Conservation (phyloP, 1,140 invertebrate genomes). For the Drosophila oshimai region DNA sequence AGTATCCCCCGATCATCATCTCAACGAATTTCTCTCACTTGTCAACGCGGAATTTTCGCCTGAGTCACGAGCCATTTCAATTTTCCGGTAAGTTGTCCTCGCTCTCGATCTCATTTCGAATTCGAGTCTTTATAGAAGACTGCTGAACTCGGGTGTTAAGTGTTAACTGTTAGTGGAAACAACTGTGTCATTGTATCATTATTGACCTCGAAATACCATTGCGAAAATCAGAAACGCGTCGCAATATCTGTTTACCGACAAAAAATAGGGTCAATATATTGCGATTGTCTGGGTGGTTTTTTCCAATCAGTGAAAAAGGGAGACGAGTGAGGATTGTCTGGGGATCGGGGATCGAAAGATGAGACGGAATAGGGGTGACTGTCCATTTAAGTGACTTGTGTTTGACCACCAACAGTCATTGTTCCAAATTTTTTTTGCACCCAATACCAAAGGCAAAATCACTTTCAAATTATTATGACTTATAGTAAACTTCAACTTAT, state of each 20-base stretch:
- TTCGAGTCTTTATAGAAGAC: not conserved
- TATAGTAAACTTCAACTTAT: not conserved
- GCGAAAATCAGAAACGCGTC: slow-evolving; percentile 30
- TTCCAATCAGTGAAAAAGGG: not conserved
- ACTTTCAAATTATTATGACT: not conserved
- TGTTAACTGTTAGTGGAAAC: slow-evolving; percentile 20
- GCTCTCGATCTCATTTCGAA: slow-evolving; percentile 19
- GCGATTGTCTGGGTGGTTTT: slow-evolving; percentile 17
- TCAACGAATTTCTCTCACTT: slow-evolving; percentile 30
- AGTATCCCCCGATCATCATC: slow-evolving; percentile 9
- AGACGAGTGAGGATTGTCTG: not conserved
- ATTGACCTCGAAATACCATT: slow-evolving; percentile 31
- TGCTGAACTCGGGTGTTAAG: slow-evolving; percentile 16
- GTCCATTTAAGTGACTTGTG: slow-evolving; percentile 12
- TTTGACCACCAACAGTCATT: not conserved
- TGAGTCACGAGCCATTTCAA: slow-evolving; percentile 62
- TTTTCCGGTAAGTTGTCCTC: slow-evolving; percentile 67
- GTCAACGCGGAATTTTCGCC: slow-evolving; percentile 25
- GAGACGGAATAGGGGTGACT: slow-evolving; percentile 17
- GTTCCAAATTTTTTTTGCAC: not conserved
- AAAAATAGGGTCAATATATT: slow-evolving; percentile 38
- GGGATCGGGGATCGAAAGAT: not conserved
- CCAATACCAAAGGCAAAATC: too few relatives aligned
- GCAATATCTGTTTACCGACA: slow-evolving; percentile 43
- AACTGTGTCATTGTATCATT: slow-evolving; percentile 25